A percentile compares a stretch with the other conserved stretches of the same genome.
Conservation (phyloP, 2,797 vertebrate genomes). For the Pangasius djambal region DNA sequence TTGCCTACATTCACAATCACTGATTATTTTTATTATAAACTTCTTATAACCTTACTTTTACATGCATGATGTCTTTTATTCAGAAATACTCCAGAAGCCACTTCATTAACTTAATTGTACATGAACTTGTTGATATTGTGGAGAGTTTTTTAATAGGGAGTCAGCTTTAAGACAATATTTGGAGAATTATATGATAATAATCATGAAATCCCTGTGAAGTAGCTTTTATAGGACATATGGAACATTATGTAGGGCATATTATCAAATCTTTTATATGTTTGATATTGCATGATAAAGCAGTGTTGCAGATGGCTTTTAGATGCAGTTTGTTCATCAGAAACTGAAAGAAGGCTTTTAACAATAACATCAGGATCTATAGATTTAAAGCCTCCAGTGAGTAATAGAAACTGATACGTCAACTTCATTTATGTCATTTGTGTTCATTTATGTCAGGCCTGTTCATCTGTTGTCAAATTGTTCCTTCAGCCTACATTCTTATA, state of each 20-base stretch:
- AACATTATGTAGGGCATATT: not conserved
- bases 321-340: not conserved
- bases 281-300: too few relatives aligned
- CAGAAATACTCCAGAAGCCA: constrained; percentile 6
- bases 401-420: not conserved
- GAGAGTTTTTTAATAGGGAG: not conserved
- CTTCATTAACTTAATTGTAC: not conserved
- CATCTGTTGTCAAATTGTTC: not conserved
- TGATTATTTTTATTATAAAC: not conserved
- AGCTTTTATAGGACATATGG: not conserved
- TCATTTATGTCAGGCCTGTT: not conserved
- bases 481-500: not conserved
- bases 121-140: not conserved
- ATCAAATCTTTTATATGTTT: not conserved
- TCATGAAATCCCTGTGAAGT: not conserved
- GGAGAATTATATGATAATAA: constrained; percentile 4
- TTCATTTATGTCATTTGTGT: not conserved
- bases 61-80: not conserved
- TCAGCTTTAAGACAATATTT: not conserved
- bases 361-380: not conserved
- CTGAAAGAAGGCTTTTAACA: not conserved
- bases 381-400: not conserved
- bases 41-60: not conserved
- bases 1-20: not conserved
- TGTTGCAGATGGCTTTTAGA: not conserved